Evolutionary conservation across 2,797 vertebrate species (phyloP).

Genomic region (Cyclopterus lumpus): DNA sequence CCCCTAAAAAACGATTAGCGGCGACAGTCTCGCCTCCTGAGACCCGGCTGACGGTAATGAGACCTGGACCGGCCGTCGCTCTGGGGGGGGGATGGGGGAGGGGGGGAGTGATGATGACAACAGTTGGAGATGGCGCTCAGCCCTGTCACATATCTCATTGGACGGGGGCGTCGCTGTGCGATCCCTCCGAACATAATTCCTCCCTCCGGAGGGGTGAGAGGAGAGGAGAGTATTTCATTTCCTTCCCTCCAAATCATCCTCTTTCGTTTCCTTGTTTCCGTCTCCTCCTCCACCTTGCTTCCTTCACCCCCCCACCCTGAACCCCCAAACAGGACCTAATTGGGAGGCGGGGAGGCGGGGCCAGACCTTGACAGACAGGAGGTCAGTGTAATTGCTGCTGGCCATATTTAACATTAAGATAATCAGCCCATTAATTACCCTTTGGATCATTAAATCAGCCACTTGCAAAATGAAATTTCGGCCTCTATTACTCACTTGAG

Average conservation of each 20-base stretch:
- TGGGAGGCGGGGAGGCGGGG: slow-evolving; percentile 88
- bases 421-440: slow-evolving; percentile 99
- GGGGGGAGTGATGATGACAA: slow-evolving; percentile 57
- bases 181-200: slow-evolving; percentile 63
- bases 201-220: slow-evolving; percentile 39
- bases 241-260: neutral
- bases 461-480: slow-evolving; percentile 99
- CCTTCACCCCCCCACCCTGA: slow-evolving; percentile 52
- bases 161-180: slow-evolving; percentile 37
- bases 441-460: slow-evolving; percentile 99
- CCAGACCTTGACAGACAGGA: slow-evolving; percentile 99
- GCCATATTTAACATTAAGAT: slow-evolving; percentile 99
- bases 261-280: neutral
- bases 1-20: slow-evolving; percentile 35
- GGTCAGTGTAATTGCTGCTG: slow-evolving; percentile 99
- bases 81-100: slow-evolving; percentile 23
- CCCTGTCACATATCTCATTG: slow-evolving; percentile 65
- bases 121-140: slow-evolving; percentile 49
- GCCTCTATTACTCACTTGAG: slow-evolving; percentile 99
- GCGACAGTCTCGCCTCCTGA: slow-evolving; percentile 18
- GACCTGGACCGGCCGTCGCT: slow-evolving; percentile 49
- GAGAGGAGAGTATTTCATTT: neutral
- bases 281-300: neutral
- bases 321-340: slow-evolving; percentile 90
- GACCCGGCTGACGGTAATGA: slow-evolving; percentile 54